These are phyloP conservation scores for Troilus luridus DNA, from an alignment of 2,888 invertebrate species.

Conservation along the genomic window DNA sequence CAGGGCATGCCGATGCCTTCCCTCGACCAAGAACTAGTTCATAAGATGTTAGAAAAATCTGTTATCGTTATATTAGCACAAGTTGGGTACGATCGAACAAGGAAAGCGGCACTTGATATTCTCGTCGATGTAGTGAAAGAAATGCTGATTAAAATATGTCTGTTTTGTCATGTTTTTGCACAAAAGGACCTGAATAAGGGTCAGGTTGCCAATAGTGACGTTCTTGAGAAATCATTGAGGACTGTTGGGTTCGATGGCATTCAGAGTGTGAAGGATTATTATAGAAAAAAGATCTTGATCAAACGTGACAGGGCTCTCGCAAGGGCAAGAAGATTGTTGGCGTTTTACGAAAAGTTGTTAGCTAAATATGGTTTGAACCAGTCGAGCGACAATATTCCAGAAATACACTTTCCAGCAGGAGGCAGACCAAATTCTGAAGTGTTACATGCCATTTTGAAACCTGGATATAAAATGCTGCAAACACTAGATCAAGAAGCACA, in stretches of 20 bases:
- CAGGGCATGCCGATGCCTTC: conserved; percentile 44
- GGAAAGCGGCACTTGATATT: conserved; percentile 29
- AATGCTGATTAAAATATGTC: conserved; percentile 45
- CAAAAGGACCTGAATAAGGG: conserved; percentile 43
- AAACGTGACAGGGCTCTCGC: conserved; percentile 51
- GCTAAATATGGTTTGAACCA: conserved; percentile 1
- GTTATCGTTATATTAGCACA: conserved; percentile 51
- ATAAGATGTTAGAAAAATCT: conserved; percentile 53
- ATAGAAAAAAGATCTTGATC: conserved; percentile 25
- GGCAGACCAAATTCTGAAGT: conserved; percentile 48
- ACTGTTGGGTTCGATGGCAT: conserved; percentile 50
- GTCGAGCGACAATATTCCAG: conserved; percentile 46
- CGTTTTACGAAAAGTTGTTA: conserved; percentile 32
- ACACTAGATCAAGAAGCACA: conserved; percentile 47
- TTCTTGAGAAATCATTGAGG: conserved; percentile 47
- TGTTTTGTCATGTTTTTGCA: conserved; percentile 30
- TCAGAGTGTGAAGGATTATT: conserved; percentile 53
- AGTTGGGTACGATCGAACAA: not conserved
- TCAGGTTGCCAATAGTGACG: conserved; percentile 44
- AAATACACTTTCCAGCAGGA: conserved; percentile 35
- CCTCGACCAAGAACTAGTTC: conserved; percentile 9
- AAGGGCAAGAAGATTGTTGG: conserved; percentile 39
- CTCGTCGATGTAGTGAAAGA: conserved; percentile 47
- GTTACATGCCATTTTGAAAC: conserved; percentile 49
- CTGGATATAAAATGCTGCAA: conserved; percentile 53